These are phyloP conservation scores for Zeugodacus cucurbitae DNA, from an alignment of 1,140 invertebrate species.

Conservation along the genomic window DNA sequence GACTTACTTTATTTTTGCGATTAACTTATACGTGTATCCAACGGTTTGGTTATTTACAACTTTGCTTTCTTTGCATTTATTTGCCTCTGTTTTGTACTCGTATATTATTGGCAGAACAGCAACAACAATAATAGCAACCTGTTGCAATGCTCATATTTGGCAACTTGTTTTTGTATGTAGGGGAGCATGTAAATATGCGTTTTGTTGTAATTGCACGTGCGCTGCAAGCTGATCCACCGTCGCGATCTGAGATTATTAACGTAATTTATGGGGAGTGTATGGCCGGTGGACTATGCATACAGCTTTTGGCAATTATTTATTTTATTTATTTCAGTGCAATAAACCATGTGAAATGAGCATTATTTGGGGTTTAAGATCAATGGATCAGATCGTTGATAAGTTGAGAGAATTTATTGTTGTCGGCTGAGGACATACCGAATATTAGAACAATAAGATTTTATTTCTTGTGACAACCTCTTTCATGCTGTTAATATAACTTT, in stretches of 20 bases:
- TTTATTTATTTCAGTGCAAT: background rate
- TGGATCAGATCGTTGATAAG: background rate
- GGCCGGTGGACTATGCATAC: background rate
- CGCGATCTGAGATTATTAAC: background rate
- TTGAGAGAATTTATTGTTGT: background rate
- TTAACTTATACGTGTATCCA: background rate
- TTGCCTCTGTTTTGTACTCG: background rate
- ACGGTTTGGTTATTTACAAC: slow-evolving; percentile 18
- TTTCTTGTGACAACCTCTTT: no score
- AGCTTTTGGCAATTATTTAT: background rate
- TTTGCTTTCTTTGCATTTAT: slow-evolving; percentile 23
- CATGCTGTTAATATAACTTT: no score
- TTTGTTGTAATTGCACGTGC: slow-evolving; percentile 16
- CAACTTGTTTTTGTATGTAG: background rate
- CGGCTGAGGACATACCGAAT: no score
- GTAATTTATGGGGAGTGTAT: background rate
- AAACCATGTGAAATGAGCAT: background rate
- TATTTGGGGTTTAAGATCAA: background rate
- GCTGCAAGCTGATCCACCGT: background rate
- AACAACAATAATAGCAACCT: background rate
- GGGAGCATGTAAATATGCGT: background rate
- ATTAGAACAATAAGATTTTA: no score
- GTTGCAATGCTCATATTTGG: slow-evolving; percentile 14
- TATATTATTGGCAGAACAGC: background rate
- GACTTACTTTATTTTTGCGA: slow-evolving; percentile 25